These are phyloP conservation scores for Augochlorella aurata DNA, from an alignment of 2,888 invertebrate species.

Conservation along the genomic window DNA sequence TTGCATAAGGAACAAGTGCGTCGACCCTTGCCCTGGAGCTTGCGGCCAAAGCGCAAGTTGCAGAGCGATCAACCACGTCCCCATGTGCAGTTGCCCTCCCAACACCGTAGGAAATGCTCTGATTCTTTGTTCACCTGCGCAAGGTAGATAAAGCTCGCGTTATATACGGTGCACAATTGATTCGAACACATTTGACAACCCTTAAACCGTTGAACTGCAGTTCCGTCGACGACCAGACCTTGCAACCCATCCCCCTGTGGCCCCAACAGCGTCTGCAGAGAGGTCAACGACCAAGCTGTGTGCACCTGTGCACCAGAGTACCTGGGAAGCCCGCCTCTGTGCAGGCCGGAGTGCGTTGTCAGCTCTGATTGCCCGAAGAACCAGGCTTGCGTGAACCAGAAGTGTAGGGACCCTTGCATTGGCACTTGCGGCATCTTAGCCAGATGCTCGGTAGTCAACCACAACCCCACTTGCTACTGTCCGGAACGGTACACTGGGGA, in stretches of 20 bases:
- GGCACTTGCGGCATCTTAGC: conserved; percentile 91
- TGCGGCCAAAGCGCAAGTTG: conserved; percentile 90
- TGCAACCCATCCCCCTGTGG: conserved; percentile 92
- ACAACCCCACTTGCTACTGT: conserved; percentile 93
- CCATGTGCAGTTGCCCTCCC: conserved; percentile 85
- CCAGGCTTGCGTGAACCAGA: conserved; percentile 89
- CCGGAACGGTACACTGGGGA: conserved; percentile 88
- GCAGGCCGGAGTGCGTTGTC: conserved; percentile 91
- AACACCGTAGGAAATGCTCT: conserved; percentile 89
- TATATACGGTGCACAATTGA: neutral
- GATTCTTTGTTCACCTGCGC: conserved; percentile 84
- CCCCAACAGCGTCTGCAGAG: conserved; percentile 88
- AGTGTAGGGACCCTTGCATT: conserved; percentile 91
- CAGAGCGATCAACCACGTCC: conserved; percentile 86
- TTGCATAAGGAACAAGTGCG: conserved; percentile 82
- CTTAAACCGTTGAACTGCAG: conserved; percentile 64
- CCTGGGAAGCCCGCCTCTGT: conserved; percentile 87
- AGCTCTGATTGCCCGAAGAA: conserved; percentile 90
- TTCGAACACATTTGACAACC: neutral
- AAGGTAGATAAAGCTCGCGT: conserved; percentile 77
- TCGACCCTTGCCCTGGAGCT: conserved; percentile 86
- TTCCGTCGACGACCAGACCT: conserved; percentile 84
- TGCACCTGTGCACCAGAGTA: conserved; percentile 90
- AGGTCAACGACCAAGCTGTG: conserved; percentile 84
- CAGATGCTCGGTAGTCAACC: conserved; percentile 90